Evolutionary conservation across 1,140 invertebrate genomes (phyloP).

Genomic region (Epicauta chinensis): DNA sequence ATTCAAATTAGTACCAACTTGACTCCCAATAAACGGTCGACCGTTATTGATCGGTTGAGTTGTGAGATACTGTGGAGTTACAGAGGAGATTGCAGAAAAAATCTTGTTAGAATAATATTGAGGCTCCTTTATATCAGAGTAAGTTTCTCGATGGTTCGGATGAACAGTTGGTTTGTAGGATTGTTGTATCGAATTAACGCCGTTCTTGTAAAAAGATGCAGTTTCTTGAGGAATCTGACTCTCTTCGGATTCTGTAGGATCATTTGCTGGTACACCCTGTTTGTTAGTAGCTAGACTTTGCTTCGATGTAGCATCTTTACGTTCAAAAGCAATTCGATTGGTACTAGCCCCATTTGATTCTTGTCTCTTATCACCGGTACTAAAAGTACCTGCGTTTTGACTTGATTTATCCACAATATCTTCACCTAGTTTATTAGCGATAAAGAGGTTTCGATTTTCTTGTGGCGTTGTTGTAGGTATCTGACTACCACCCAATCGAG

Average conservation of each 20-base stretch:
- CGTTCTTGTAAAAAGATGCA: constrained; percentile 52
- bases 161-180: constrained; percentile 23
- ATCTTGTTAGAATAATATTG: constrained; percentile 25
- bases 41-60: constrained; percentile 37
- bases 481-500: too few species aligned
- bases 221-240: constrained; percentile 68
- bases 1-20: constrained; percentile 22
- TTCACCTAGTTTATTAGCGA: too few species aligned
- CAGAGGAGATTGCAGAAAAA: constrained; percentile 30
- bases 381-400: too few species aligned
- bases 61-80: constrained; percentile 33
- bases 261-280: constrained; percentile 3
- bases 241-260: constrained; percentile 47
- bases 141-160: constrained; percentile 36
- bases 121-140: constrained; percentile 34
- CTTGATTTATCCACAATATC: too few species aligned
- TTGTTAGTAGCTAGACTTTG: constrained; percentile 2
- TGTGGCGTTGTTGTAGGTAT: too few species aligned
- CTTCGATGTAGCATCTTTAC: constrained; percentile 4
- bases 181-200: constrained; percentile 25
- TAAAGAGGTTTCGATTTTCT: too few species aligned
- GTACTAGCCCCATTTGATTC: too few species aligned
- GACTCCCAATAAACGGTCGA: constrained; percentile 33
- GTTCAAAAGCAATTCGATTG: neutral
- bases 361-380: too few species aligned